Conservation (phyloP, 2,888 invertebrate species). For the Drosophila paramelanica region DNA sequence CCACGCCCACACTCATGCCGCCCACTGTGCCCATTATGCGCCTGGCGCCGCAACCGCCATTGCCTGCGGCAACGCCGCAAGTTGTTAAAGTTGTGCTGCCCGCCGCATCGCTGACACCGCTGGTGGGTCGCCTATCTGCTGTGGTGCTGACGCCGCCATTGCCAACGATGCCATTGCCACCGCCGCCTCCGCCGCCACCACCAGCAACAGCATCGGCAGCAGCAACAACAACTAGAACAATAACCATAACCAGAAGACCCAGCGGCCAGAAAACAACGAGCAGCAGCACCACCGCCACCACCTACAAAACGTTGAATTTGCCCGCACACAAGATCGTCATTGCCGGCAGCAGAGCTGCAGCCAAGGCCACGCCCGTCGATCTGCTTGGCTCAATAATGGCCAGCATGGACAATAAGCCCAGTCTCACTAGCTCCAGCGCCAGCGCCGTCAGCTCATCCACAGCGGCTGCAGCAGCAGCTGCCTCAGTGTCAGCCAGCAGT, state of each 20-base stretch:
- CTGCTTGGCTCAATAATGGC: conserved; percentile 85
- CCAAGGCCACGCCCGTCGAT: conserved; percentile 73
- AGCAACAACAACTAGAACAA: conserved; percentile 13
- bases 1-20: conserved; percentile 7
- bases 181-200: conserved; percentile 74
- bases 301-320: conserved; percentile 71
- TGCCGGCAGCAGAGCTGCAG: conserved; percentile 47
- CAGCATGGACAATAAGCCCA: conserved; percentile 83
- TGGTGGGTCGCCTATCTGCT: conserved; percentile 53
- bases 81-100: conserved; percentile 68
- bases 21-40: conserved; percentile 31
- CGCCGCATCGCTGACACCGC: conserved; percentile 49
- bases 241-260: conserved; percentile 12
- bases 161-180: conserved; percentile 63
- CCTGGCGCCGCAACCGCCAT: conserved; percentile 35
- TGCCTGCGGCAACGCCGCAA: conserved; percentile 33
- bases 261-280: conserved; percentile 21
- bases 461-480: conserved; percentile 19
- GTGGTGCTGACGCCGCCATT: conserved; percentile 58
- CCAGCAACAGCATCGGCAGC: conserved; percentile 43
- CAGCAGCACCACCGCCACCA: conserved; percentile 30
- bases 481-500: conserved; percentile 6
- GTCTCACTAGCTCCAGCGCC: conserved; percentile 56
- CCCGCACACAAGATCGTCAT: conserved; percentile 71
- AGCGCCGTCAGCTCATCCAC: conserved; percentile 28